Percentiles rank a stretch among this genome's conserved stretches.
Evolutionary conservation across 1,140 invertebrate species (phyloP).

Genomic region (Sinella curviseta): DNA sequence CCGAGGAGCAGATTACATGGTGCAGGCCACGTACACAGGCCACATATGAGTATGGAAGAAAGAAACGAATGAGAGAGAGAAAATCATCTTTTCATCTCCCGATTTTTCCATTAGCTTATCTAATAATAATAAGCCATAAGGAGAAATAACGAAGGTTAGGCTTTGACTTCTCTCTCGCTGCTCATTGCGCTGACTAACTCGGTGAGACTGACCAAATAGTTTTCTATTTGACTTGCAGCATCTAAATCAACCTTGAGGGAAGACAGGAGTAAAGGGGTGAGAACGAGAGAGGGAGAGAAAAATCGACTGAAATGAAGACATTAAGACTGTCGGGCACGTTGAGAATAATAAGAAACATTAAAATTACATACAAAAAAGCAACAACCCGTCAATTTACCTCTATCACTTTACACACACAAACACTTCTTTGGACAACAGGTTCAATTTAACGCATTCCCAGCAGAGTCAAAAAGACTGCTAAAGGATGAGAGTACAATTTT

Average conservation of each 20-base stretch:
- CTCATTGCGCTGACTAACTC: not conserved
- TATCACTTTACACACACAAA: not conserved
- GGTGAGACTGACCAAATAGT: not conserved
- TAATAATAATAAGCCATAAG: constrained; percentile 18
- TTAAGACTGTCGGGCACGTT: constrained; percentile 25
- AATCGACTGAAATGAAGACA: constrained; percentile 17
- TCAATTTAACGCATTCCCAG: not conserved
- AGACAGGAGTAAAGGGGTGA: no score
- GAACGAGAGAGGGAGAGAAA: not conserved
- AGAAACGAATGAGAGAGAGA: not conserved
- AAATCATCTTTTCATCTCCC: constrained; percentile 19
- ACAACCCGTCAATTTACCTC: constrained; percentile 17
- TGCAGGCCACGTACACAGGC: not conserved
- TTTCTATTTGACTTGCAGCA: not conserved
- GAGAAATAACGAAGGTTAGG: not conserved
- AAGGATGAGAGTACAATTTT: not conserved
- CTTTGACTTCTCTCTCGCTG: not conserved
- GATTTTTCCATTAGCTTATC: constrained; percentile 26
- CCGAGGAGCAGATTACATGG: constrained; percentile 6
- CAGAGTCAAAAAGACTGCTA: no score
- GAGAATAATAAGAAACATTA: constrained; percentile 11
- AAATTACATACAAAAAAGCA: constrained; percentile 3
- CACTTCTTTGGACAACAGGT: not conserved
- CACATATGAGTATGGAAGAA: not conserved
- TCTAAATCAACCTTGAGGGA: not conserved